Evolutionary conservation across 2,797 vertebrate genomes (phyloP).

Genomic region (Spondyliosoma cantharus): DNA sequence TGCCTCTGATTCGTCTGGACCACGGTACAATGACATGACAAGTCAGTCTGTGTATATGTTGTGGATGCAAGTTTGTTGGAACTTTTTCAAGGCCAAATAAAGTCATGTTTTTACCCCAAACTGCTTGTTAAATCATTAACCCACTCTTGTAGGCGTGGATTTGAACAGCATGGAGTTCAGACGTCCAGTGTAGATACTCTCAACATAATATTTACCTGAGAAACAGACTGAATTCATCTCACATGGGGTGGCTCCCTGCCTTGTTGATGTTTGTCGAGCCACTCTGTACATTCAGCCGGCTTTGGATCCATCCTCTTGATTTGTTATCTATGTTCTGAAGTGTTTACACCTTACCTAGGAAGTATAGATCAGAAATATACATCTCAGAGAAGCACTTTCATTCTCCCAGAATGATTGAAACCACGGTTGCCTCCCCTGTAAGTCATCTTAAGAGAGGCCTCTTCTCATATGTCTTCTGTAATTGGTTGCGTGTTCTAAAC

Average conservation of each 20-base stretch:
- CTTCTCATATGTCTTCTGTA: not conserved
- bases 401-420: constrained; percentile 27
- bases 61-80: not conserved
- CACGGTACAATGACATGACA: constrained; percentile 13
- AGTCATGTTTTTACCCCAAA: constrained; percentile 26
- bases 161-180: constrained; percentile 1
- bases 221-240: constrained; percentile 35
- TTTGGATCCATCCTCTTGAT: constrained; percentile 10
- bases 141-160: not conserved
- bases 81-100: constrained; percentile 29
- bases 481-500: constrained; percentile 27
- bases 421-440: not conserved
- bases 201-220: constrained; percentile 64
- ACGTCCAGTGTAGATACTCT: not conserved
- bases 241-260: constrained; percentile 8
- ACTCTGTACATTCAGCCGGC: not conserved
- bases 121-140: constrained; percentile 51
- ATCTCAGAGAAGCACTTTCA: constrained; percentile 17
- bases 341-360: constrained; percentile 38
- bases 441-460: constrained; percentile 29
- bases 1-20: constrained; percentile 4
- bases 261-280: constrained; percentile 17
- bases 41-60: constrained; percentile 5
- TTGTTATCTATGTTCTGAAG: constrained; percentile 30
- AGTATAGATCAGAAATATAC: constrained; percentile 10